Conservation (phyloP, 2,888 invertebrate species). For the Lysandra bellargus region DNA sequence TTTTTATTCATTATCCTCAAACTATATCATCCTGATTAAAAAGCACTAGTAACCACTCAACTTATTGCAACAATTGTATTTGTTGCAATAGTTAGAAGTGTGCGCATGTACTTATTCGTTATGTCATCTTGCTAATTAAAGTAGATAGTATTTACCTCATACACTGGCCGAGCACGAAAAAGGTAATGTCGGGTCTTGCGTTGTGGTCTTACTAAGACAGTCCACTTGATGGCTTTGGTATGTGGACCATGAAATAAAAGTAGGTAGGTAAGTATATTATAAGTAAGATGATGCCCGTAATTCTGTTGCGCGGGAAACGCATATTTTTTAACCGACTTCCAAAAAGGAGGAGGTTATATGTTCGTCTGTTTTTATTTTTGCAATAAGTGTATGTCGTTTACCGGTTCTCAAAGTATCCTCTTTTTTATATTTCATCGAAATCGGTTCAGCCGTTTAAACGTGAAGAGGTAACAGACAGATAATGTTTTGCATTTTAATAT, state of each 20-base stretch:
- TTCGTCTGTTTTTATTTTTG: too few relatives aligned
- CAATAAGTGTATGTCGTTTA: too few relatives aligned
- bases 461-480: too few relatives aligned
- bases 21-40: background rate
- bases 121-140: constrained; percentile 38
- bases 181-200: constrained; percentile 30
- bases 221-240: background rate
- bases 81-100: background rate
- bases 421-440: too few relatives aligned
- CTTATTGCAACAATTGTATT: background rate
- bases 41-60: background rate
- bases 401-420: too few relatives aligned
- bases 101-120: constrained; percentile 12
- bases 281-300: background rate
- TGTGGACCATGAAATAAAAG: background rate
- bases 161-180: constrained; percentile 24
- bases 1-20: too few relatives aligned
- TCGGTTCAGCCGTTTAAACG: too few relatives aligned
- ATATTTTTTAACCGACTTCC: too few relatives aligned
- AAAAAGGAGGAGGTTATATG: too few relatives aligned
- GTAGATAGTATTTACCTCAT: constrained; percentile 33
- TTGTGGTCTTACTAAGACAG: background rate
- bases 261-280: background rate
- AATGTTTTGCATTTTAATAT: too few relatives aligned
- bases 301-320: too few relatives aligned